Conservation (phyloP, 2,888 invertebrate genomes). For the Cenopis cana region DNA sequence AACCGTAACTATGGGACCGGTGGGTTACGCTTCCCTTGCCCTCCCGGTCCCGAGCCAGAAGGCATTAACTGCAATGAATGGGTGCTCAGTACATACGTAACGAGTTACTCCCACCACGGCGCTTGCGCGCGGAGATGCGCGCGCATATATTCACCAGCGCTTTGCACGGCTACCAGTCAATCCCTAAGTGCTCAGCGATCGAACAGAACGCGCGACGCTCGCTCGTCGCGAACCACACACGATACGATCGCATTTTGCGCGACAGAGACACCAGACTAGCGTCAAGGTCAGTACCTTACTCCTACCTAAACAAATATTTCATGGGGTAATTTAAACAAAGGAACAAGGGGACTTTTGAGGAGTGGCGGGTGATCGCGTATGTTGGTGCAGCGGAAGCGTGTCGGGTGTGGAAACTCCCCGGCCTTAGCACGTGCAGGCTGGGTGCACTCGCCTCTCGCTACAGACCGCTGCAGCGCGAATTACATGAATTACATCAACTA, state of each 20-base stretch:
- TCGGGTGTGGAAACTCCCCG: constrained; percentile 66
- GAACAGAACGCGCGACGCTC: constrained; percentile 55
- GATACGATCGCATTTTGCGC: constrained; percentile 57
- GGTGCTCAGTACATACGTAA: constrained; percentile 54
- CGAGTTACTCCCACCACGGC: constrained; percentile 69
- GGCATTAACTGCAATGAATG: constrained; percentile 52
- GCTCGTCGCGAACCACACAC: constrained; percentile 53
- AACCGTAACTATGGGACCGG: constrained; percentile 43
- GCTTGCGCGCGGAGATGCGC: constrained; percentile 77
- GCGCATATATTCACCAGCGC: constrained; percentile 78
- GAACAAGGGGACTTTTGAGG: constrained; percentile 50
- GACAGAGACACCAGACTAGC: constrained; percentile 48
- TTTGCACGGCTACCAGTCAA: constrained; percentile 73
- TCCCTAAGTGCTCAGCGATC: constrained; percentile 66
- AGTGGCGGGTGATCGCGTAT: constrained; percentile 47
- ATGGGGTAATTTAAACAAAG: constrained; percentile 43
- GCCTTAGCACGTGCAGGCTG: constrained; percentile 60
- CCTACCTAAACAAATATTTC: constrained; percentile 50
- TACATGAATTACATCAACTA: constrained; percentile 58
- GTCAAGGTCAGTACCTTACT: constrained; percentile 54
- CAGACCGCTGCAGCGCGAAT: constrained; percentile 47
- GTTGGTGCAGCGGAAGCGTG: constrained; percentile 32
- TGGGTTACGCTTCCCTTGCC: constrained; percentile 43
- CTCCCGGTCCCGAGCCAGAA: constrained; percentile 41
- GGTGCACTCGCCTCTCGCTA: constrained; percentile 57